These are phyloP conservation scores for Tapirus terrestris DNA, from an alignment of 2,113 vertebrate species.

Conservation along the genomic window DNA sequence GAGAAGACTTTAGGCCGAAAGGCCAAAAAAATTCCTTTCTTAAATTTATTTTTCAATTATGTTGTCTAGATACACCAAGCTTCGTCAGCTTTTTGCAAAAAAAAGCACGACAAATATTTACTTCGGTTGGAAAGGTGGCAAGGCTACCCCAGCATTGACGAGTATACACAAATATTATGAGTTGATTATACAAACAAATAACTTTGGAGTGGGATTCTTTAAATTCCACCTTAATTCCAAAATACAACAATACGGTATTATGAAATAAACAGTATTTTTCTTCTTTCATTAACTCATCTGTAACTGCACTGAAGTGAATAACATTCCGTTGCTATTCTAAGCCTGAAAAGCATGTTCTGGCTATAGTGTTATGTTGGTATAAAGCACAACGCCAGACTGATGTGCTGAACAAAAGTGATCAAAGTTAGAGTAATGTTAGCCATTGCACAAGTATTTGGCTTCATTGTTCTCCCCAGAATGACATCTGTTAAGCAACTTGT, in stretches of 20 bases:
- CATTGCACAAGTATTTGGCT: conserved; percentile 90
- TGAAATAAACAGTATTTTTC: conserved; percentile 99
- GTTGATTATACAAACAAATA: conserved; percentile 83
- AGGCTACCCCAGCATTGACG: background rate
- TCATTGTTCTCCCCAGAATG: conserved; percentile 92
- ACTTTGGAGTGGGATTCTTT: conserved; percentile 89
- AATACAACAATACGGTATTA: conserved; percentile 91
- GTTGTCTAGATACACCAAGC: background rate
- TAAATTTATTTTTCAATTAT: conserved; percentile 39
- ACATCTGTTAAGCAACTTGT: conserved; percentile 93
- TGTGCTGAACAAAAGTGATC: conserved; percentile 96
- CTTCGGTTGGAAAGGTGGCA: conserved; percentile 22
- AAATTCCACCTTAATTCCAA: conserved; percentile 94
- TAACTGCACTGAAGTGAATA: conserved; percentile 95
- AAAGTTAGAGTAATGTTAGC: conserved; percentile 93
- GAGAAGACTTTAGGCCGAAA: background rate
- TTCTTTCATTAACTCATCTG: conserved; percentile 93
- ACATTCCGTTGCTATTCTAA: conserved; percentile 95
- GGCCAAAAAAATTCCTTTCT: conserved; percentile 41
- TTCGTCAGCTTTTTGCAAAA: background rate
- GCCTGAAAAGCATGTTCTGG: conserved; percentile 91
- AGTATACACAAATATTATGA: conserved; percentile 68
- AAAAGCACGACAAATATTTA: conserved; percentile 50
- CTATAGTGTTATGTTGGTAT: conserved; percentile 94
- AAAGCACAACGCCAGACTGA: conserved; percentile 98